Evolutionary conservation across 2,888 invertebrate genomes (phyloP), one percentile per base, ranked within the genome.

Genomic region (Stenoptilia bipunctidactyla): DNA sequence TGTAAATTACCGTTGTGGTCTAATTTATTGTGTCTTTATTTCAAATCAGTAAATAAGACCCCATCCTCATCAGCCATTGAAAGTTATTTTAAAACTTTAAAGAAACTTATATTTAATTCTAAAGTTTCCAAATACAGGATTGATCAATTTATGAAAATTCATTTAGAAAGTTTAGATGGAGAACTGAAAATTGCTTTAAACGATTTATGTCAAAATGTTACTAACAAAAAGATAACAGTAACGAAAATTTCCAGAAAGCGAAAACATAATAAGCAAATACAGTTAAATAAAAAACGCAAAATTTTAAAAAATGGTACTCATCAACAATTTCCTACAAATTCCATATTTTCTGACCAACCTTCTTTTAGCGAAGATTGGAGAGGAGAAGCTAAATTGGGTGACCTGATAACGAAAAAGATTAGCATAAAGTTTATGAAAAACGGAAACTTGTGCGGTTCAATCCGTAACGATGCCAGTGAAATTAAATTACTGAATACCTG

Each of bases 31-130:
- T n/a, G n/a, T n/a, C n/a, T n/a, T n/a, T 10, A 39, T 33, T 39
- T 34, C 33, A 33, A 39, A 39, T 39, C 39, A 15, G 39, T 20
- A 25, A 39, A 34, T 39, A 39, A 13, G 25, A 13, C 39, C 12
- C 39, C 39, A 15, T 25, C 39, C 15, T 39, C 39, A 13, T 39
- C 39, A 39, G 34, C 15, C 15, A 13, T 14, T 39, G 34, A 39
- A 39, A 39, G 39, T 34, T n/a, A n/a, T n/a, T n/a, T n/a, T n/a
- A n/a, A n/a, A n/a, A n/a, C n/a, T n/a, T n/a, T n/a, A n/a, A n/a
- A n/a, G n/a, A n/a, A n/a, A n/a, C n/a, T n/a, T n/a, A n/a, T n/a
- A n/a, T n/a, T n/a, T n/a, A n/a, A n/a, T 34, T 34, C 34, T 12
- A 34, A 34, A 34, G 14, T 34, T 20, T 15, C 27, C 13, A 39